These are phyloP conservation scores for Smithornis capensis DNA, from an alignment of 2,113 vertebrate genomes.

Conservation along the genomic window DNA sequence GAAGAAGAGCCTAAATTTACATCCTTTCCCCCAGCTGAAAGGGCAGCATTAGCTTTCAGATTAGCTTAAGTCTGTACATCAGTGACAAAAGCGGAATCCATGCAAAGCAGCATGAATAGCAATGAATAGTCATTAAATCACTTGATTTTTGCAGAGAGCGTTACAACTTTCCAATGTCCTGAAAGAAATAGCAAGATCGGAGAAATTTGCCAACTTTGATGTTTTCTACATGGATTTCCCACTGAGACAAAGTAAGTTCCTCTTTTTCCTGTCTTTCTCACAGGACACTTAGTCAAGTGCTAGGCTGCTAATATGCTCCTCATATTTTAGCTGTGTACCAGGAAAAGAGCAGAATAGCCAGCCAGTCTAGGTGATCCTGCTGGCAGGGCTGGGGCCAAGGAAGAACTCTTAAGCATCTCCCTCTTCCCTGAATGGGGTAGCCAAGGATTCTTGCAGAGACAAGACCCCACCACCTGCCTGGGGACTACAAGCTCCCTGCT, in stretches of 20 bases:
- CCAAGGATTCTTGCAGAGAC: not conserved
- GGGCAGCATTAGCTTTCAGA: not conserved
- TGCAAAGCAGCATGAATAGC: not conserved
- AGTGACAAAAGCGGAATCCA: not conserved
- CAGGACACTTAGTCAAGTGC: not conserved
- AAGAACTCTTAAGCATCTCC: not conserved
- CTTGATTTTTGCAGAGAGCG: conserved; percentile 69
- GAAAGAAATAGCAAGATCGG: conserved; percentile 60
- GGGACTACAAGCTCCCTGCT: not conserved
- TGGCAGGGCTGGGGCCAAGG: not conserved
- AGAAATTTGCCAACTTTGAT: conserved; percentile 73
- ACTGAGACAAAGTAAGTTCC: conserved; percentile 74
- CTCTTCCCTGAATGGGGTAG: not conserved
- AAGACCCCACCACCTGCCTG: not conserved
- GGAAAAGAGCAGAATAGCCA: not conserved
- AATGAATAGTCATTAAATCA: fast-evolving
- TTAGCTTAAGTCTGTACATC: not conserved
- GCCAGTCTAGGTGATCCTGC: not conserved
- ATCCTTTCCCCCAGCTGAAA: not conserved
- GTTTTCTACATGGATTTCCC: conserved; percentile 75
- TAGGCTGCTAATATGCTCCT: not conserved
- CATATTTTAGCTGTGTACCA: not conserved
- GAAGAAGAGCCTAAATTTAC: not conserved
- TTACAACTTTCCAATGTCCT: conserved; percentile 73
- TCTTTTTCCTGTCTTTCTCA: not conserved